These are phyloP conservation scores for Heliconius sara DNA, from an alignment of 2,888 invertebrate genomes.

Conservation along the genomic window DNA sequence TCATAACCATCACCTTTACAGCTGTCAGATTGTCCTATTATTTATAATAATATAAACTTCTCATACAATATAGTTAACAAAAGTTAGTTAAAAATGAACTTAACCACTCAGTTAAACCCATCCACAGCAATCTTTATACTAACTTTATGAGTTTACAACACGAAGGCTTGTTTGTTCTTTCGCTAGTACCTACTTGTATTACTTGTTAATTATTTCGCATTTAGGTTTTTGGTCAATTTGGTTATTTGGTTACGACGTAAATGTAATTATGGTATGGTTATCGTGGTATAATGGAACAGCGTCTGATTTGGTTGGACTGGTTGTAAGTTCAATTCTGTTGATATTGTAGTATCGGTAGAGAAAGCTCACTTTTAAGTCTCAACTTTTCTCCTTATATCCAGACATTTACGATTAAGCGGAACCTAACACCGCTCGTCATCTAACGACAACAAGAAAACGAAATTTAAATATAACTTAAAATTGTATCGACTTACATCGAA, in stretches of 20 bases:
- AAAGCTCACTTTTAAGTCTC: no score
- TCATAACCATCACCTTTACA: no score
- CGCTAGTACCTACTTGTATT: not conserved
- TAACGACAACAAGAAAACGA: no score
- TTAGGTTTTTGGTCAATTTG: conserved; percentile 15
- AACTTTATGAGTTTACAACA: conserved; percentile 50
- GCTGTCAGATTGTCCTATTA: no score
- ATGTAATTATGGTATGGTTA: not conserved
- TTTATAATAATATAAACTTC: not conserved
- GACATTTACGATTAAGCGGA: no score
- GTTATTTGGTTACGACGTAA: conserved; percentile 8
- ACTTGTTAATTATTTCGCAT: conserved; percentile 40
- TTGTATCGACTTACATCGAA: no score
- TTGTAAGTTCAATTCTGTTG: no score
- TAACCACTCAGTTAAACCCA: conserved; percentile 37
- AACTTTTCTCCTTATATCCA: no score
- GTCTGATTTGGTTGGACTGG: not conserved
- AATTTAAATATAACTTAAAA: no score
- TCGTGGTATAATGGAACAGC: not conserved
- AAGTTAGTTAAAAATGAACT: conserved; percentile 18
- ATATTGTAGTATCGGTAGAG: no score
- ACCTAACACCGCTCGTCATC: no score
- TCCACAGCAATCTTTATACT: conserved; percentile 46
- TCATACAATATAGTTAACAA: not conserved
- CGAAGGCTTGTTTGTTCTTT: conserved; percentile 46